These are phyloP conservation scores for Melanerpes formicivorus DNA, from an alignment of 2,113 vertebrate species.

Conservation along the genomic window DNA sequence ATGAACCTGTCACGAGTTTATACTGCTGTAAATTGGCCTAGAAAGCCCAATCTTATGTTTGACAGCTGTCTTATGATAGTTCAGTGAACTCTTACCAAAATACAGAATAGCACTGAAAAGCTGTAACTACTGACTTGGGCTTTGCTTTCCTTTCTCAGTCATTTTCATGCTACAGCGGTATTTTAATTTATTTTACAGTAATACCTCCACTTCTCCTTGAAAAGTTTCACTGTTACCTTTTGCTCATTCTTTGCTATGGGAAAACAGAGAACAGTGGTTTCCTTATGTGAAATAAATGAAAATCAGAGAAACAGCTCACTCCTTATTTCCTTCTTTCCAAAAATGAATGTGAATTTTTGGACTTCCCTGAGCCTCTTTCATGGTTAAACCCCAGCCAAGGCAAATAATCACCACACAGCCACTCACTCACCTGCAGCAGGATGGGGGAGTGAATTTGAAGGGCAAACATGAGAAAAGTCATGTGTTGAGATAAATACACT, in stretches of 20 bases:
- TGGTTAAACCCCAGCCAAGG: background rate
- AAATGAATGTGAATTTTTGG: background rate
- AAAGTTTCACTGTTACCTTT: background rate
- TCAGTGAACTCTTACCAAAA: constrained; percentile 6
- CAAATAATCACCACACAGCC: background rate
- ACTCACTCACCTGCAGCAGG: fast-evolving
- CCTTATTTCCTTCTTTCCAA: background rate
- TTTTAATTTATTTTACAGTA: constrained; percentile 31
- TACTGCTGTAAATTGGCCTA: background rate
- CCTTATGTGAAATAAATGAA: background rate
- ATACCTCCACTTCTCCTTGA: constrained; percentile 10
- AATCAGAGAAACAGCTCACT: background rate
- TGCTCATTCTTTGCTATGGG: background rate
- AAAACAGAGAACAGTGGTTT: background rate
- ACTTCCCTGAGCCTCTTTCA: background rate
- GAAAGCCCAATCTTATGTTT: constrained; percentile 12
- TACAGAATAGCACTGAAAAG: background rate
- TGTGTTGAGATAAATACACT: background rate
- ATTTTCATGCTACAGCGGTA: background rate
- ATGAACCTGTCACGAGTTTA: constrained; percentile 16
- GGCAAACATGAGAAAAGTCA: background rate
- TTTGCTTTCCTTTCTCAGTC: constrained; percentile 14
- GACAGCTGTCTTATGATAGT: constrained; percentile 21
- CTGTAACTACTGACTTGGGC: constrained; percentile 12
- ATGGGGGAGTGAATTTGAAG: background rate